Evolutionary conservation across 2,797 vertebrate species (phyloP).

Genomic region (Pelochelys cantorii): DNA sequence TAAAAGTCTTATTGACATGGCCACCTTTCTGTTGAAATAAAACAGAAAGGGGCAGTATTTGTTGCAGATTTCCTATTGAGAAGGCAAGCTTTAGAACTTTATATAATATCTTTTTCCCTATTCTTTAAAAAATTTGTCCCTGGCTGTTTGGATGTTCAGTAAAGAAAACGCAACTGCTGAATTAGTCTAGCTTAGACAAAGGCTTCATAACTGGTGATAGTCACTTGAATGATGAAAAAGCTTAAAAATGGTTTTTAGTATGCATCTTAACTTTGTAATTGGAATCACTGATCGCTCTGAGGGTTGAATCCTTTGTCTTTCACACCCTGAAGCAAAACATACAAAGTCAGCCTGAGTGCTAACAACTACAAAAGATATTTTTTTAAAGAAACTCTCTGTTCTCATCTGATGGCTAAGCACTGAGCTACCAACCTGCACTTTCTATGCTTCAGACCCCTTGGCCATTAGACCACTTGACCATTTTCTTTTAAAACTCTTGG

Average conservation of each 20-base stretch:
- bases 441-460: neutral
- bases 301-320: neutral
- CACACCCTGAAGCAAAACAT: neutral
- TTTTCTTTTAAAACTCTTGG: no score
- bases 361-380: neutral
- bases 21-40: neutral
- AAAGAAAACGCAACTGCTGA: neutral
- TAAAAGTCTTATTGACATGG: rapidly evolving
- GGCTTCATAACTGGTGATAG: neutral
- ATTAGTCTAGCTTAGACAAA: neutral
- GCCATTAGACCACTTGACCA: no score
- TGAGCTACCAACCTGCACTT: neutral
- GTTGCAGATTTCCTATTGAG: neutral
- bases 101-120: neutral
- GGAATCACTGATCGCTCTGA: neutral
- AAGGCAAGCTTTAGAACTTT: neutral
- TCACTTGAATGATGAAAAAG: neutral
- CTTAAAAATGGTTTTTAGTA: neutral
- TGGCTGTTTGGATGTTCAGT: slow-evolving; percentile 2
- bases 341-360: neutral
- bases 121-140: neutral
- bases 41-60: neutral
- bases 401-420: neutral
- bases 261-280: rapidly evolving
- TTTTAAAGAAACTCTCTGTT: neutral